A percentile compares a stretch with the other conserved stretches of the same genome.
phyloP scores from a whole-genome alignment of 2,797 vertebrate species.

The Danio albolineatus region DNA sequence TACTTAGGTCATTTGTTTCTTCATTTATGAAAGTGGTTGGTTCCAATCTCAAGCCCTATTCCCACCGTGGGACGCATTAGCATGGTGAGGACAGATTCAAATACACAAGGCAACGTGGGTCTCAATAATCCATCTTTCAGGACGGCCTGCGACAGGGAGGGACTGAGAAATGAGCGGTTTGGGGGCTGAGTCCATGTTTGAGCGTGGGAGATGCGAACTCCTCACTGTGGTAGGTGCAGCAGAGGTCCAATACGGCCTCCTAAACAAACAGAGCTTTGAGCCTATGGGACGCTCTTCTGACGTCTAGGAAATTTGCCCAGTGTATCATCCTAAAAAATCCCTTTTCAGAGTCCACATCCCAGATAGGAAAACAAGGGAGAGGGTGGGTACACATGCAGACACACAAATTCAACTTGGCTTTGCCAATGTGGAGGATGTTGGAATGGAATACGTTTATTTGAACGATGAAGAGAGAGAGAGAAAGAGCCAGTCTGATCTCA shows the following conservation, averaged over 20 bases:
- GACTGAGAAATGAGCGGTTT: slow-evolving; percentile 32
- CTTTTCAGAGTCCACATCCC: slow-evolving; percentile 49
- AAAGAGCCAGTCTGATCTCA: slow-evolving; percentile 24
- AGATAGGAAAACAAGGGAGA: slow-evolving; percentile 40
- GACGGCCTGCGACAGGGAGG: slow-evolving; percentile 8
- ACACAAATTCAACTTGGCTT: slow-evolving; percentile 20
- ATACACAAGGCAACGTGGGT: not conserved
- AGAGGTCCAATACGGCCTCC: slow-evolving; percentile 43
- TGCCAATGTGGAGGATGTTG: slow-evolving; percentile 36
- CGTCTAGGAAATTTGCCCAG: slow-evolving; percentile 59
- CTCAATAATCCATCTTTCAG: slow-evolving; percentile 11
- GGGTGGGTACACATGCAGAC: slow-evolving; percentile 35
- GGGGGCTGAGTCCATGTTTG: slow-evolving; percentile 13
- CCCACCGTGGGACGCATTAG: slow-evolving; percentile 21
- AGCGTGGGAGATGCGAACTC: slow-evolving; percentile 42
- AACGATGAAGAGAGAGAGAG: slow-evolving; percentile 8
- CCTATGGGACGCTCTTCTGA: slow-evolving; percentile 35
- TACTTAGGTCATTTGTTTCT: slow-evolving; percentile 31
- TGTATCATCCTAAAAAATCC: slow-evolving; percentile 49
- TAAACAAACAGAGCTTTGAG: slow-evolving; percentile 56
- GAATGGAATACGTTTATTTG: slow-evolving; percentile 11
- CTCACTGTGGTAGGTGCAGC: slow-evolving; percentile 60
- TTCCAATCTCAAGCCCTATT: slow-evolving; percentile 29
- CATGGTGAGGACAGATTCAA: slow-evolving; percentile 28
- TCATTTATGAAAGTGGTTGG: slow-evolving; percentile 20